Evolutionary conservation across 2,888 invertebrate species (phyloP), one percentile per base, ranked within the genome.

Genomic region (Hanleya hanleyi): DNA sequence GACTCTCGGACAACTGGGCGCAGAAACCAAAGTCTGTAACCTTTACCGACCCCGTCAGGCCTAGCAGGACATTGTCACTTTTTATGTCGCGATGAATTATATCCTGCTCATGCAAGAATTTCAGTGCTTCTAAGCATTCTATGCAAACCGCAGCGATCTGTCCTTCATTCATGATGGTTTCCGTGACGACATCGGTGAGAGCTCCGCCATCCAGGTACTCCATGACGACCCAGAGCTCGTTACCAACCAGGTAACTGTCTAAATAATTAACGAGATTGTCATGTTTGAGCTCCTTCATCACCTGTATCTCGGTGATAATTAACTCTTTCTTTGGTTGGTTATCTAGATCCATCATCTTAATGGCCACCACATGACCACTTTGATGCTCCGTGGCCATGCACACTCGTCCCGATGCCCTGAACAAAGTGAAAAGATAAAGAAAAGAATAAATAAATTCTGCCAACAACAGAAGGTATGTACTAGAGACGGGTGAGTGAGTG

Each of bases 141-240:
- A 94, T 93, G 85, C 97, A 96, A 6, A 99, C 97, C 1, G 97
- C 96, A 0, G 98, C 98, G 70, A 99, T 99, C 89, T 99, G 98
- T 0, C 95, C 95, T 89, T 98, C 98, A 85, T 97, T 96, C 96
- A 99, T 96, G 7, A 98, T 94, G 0, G 98, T 98, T 91, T 98
- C 98, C 0, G 97, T 97, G 47, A 98, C 98, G 0, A 99, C 98
- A 88, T 98, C 98, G 0, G 99, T 99, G 64, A 99, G 92, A 9
- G 98, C 96, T 0, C 99, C 99, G 6, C 98, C 90, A 75, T 89
- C 89, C 74, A 99, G 92, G 70, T 97, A 93, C 90, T 98, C 98
- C 97, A 98, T 97, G 0, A 97, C 94, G 0, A 97, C 98, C 98
- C 98, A 99, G 6, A 99, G 92, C 88, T 97, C 96, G 71, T 96